phyloP scores from a whole-genome alignment of 1,140 invertebrate species.

The Cardiocondyla obscurior region DNA sequence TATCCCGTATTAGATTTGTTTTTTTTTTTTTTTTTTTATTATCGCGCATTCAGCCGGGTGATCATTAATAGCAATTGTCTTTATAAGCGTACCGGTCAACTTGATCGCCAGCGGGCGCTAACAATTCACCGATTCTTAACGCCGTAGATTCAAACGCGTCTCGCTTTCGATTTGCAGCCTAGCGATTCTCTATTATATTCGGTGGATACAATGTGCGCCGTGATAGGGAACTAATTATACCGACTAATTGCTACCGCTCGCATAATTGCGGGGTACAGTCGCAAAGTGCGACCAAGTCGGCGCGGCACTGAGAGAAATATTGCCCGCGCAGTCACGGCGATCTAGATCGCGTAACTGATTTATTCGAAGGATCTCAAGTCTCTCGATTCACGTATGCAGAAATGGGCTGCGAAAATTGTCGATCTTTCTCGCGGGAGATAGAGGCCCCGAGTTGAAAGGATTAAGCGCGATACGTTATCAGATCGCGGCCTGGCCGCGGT shows the following conservation, averaged over 20 bases:
- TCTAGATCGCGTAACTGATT: background rate
- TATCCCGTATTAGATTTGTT: background rate
- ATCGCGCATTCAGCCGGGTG: background rate
- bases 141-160: conserved; percentile 13
- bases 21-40: too few relatives aligned
- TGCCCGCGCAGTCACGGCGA: background rate
- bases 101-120: conserved; percentile 9
- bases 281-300: conserved; percentile 34
- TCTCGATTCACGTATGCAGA: background rate
- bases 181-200: conserved; percentile 23
- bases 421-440: background rate
- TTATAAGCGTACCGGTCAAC: conserved; percentile 43
- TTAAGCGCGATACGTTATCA: conserved; percentile 41
- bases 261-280: background rate
- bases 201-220: conserved; percentile 13
- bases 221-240: conserved; percentile 53
- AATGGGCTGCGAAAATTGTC: background rate
- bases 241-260: conserved; percentile 49
- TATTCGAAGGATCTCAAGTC: background rate
- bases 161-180: conserved; percentile 26
- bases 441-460: background rate
- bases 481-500: conserved; percentile 15
- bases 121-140: conserved; percentile 26
- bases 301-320: conserved; percentile 31
- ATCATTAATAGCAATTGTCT: conserved; percentile 21